Conservation (phyloP, 2,113 vertebrate species). For the Mixornis gularis region DNA sequence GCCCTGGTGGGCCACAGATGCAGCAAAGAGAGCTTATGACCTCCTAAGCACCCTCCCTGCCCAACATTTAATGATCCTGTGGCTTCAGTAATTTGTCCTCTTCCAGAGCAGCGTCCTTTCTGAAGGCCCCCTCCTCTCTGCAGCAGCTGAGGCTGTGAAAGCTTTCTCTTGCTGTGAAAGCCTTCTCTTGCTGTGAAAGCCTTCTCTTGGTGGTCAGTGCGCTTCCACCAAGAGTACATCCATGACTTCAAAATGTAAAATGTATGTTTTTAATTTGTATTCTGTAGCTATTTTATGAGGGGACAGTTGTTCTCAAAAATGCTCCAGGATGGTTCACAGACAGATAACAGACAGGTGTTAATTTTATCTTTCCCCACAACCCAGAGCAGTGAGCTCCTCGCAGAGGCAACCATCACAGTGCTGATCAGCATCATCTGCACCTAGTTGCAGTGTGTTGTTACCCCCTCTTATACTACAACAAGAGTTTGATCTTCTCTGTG, state of each 20-base stretch:
- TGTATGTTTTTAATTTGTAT: fast-evolving
- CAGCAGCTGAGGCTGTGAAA: neutral
- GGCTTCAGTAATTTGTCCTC: neutral
- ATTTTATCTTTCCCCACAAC: neutral
- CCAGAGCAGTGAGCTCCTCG: neutral
- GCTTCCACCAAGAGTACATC: neutral
- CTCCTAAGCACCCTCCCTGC: neutral
- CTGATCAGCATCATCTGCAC: neutral
- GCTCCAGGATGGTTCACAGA: neutral
- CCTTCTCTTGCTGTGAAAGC: neutral
- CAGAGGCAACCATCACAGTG: fast-evolving
- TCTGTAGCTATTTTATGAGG: neutral
- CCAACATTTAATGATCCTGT: neutral
- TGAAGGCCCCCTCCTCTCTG: neutral
- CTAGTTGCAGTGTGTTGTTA: too few species aligned
- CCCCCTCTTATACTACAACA: fast-evolving
- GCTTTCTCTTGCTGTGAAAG: neutral
- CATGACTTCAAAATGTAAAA: neutral
- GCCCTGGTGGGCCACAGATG: neutral
- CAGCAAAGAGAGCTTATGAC: neutral
- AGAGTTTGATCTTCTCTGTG: neutral
- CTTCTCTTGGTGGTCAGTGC: neutral
- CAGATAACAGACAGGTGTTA: neutral
- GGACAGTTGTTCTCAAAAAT: neutral
- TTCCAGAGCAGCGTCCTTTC: neutral